A percentile compares a stretch with the other conserved stretches of the same genome.
These are phyloP conservation scores for Phaonia tiefii DNA, from an alignment of 2,888 invertebrate genomes.

Conservation along the genomic window DNA sequence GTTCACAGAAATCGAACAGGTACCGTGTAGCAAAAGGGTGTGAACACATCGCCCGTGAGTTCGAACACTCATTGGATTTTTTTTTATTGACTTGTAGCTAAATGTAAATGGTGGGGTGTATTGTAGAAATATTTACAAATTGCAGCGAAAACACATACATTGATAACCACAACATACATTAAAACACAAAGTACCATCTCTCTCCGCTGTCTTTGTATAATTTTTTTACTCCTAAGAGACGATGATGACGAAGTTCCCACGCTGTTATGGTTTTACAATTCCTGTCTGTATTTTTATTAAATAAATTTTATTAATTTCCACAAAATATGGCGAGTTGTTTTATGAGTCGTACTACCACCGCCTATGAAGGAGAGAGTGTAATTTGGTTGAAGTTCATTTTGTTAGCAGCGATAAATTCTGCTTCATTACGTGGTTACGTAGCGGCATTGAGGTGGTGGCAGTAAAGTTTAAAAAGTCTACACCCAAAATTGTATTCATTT, in stretches of 20 bases:
- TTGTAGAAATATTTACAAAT: no score
- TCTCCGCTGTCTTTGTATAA: neutral
- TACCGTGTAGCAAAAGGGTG: no score
- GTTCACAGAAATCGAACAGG: no score
- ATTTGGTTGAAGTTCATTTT: conserved; percentile 7
- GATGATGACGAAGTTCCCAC: conserved; percentile 2
- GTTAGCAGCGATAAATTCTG: conserved; percentile 6
- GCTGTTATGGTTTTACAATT: neutral
- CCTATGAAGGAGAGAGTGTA: neutral
- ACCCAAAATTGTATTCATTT: neutral
- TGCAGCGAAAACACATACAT: neutral
- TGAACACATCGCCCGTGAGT: no score
- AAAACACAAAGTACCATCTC: no score
- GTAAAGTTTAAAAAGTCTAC: conserved; percentile 1
- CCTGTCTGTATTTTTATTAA: conserved; percentile 32
- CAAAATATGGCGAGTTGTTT: conserved; percentile 36
- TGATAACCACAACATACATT: neutral
- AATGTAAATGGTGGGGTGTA: no score
- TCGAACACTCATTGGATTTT: no score
- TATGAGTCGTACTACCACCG: neutral
- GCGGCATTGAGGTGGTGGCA: conserved; percentile 26
- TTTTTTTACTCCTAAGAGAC: conserved; percentile 49
- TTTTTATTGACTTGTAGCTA: no score
- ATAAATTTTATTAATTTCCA: conserved; percentile 45
- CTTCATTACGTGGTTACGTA: no score